Conservation (phyloP, 2,113 vertebrate genomes). For the Alosa alosa region DNA sequence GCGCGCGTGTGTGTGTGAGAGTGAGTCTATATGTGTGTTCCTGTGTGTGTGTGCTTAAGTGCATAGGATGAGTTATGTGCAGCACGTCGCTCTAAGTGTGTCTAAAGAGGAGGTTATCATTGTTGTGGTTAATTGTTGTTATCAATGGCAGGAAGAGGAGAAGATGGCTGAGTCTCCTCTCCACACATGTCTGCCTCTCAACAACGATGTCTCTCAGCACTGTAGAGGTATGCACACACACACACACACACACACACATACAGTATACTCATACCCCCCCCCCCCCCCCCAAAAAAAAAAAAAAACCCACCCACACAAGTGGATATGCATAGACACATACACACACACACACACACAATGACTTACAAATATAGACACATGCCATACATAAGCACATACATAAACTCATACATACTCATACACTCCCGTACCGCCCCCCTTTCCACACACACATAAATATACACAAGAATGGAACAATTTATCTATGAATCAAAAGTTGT, state of each 20-base stretch:
- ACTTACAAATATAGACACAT: neutral
- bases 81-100: neutral
- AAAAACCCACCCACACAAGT: too few relatives aligned
- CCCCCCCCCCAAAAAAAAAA: too few relatives aligned
- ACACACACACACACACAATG: neutral
- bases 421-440: too few relatives aligned
- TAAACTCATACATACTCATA: neutral
- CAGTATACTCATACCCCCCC: neutral
- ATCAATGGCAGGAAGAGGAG: slow-evolving; percentile 2
- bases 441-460: too few relatives aligned
- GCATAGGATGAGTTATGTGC: slow-evolving; percentile 18
- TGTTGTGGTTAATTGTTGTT: slow-evolving; percentile 6
- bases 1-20: neutral
- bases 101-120: slow-evolving; percentile 1
- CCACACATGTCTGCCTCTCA: neutral
- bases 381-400: neutral
- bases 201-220: neutral
- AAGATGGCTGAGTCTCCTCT: neutral
- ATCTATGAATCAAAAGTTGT: too few relatives aligned
- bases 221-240: neutral
- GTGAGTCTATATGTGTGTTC: neutral
- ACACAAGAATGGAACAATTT: too few relatives aligned
- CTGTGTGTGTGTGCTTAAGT: neutral
- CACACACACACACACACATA: neutral
- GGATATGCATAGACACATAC: neutral